phyloP scores from a whole-genome alignment of 2,113 vertebrate species.

The Potamarius usumacintae region DNA sequence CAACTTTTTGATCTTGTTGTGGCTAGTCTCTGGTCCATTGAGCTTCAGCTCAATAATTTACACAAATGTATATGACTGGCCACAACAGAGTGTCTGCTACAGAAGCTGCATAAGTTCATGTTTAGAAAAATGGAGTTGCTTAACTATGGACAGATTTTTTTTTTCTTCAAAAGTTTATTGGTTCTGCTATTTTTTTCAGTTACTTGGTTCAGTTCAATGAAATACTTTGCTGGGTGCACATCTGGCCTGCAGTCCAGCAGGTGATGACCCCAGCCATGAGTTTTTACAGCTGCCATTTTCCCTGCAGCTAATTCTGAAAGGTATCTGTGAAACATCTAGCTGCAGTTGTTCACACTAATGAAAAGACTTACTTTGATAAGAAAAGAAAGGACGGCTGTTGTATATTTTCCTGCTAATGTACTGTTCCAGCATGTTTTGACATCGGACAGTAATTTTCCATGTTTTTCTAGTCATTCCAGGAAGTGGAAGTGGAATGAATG shows the following conservation, averaged over 20 bases:
- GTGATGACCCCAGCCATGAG: not conserved
- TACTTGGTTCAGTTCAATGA: not conserved
- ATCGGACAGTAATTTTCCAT: slow-evolving; percentile 28
- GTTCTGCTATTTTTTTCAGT: not conserved
- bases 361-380: not conserved
- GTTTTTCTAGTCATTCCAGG: not conserved
- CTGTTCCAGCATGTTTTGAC: slow-evolving; percentile 40
- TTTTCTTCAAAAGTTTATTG: not conserved
- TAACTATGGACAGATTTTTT: not conserved
- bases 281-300: not conserved
- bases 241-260: not conserved
- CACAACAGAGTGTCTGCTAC: not conserved
- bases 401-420: slow-evolving; percentile 28
- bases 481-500: slow-evolving; percentile 38
- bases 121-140: not conserved
- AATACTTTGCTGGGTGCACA: not conserved
- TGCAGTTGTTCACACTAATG: slow-evolving; percentile 1
- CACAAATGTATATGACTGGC: not conserved
- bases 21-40: not conserved
- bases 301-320: not conserved
- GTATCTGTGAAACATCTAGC: not conserved
- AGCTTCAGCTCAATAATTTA: not conserved
- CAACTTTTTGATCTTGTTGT: not conserved
- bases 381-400: slow-evolving; percentile 6
- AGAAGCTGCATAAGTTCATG: not conserved